Base-by-base conservation (phyloP, 2,888 invertebrate species). In the Crematogaster levior region DNA sequence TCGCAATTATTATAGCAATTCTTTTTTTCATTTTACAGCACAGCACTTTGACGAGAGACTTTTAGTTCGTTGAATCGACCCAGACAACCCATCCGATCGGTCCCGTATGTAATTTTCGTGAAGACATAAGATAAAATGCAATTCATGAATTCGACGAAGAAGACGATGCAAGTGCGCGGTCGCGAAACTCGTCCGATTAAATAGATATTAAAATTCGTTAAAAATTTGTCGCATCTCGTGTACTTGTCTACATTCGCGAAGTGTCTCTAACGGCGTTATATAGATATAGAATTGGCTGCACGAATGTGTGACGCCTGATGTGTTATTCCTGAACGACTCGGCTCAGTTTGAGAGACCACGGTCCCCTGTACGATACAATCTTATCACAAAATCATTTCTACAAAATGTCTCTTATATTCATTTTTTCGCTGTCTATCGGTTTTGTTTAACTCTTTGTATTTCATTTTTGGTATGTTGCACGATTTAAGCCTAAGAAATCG, bases 331-430 rank as follows among this genome's bases (percentile, higher is more conserved):
- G 43, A 79, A 56, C 56, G 34, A 79, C 58, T 43, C 12, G 70
- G 43, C 34, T 53, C 70, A 46, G 56, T 70, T 70, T 70, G 43
- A 3, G 75, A 27, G 10, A 77, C 30, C 43, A 43, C 85, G 81
- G 87, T 84, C 73, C 83, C 85, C 85, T 77, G 60, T 90, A 91
- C 89, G 77, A 85, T 92, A 92, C 91, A 92, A 91, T 90, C 90
- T 92, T 92, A 92, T 92, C 91, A 92, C 92, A 92, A 92, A 92
- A 90, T 92, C 91, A 90, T 91, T 48, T 86, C 56, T 88, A 91
- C 90, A 92, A 91, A 92, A 90, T 90, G 90, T 91, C 90, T 91
- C 89, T 90, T 89, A 90, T 88, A 81, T 81, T 81, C 73, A 77
- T 74, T 66, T 85, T 80, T 82, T 83, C 65, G 74, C 86, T 88